Conservation (phyloP, 2,888 invertebrate genomes). For the Amiota minor region DNA sequence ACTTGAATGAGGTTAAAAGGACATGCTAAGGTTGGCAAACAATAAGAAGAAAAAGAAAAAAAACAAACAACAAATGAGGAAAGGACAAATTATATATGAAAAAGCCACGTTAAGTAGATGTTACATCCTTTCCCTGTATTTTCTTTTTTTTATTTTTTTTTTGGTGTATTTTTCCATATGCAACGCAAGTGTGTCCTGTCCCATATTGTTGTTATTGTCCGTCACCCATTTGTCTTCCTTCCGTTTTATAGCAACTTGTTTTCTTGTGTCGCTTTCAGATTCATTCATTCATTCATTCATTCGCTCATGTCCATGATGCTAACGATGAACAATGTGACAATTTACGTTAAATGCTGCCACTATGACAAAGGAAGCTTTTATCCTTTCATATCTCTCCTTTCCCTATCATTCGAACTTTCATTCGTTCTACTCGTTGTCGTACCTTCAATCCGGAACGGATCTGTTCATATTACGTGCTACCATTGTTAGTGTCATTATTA, state of each 20-base stretch:
- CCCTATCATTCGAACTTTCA: no score
- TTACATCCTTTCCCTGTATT: neutral
- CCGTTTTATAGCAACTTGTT: no score
- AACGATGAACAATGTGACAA: constrained; percentile 55
- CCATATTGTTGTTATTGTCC: no score
- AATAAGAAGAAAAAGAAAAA: neutral
- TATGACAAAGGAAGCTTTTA: neutral
- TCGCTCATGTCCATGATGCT: neutral
- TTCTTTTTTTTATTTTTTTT: neutral
- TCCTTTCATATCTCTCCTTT: neutral
- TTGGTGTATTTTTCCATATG: neutral
- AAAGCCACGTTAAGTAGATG: constrained; percentile 6
- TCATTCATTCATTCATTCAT: neutral
- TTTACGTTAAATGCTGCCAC: constrained; percentile 59
- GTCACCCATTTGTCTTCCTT: no score
- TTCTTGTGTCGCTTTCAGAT: no score
- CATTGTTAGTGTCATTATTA: constrained; percentile 19
- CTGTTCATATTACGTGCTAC: constrained; percentile 10
- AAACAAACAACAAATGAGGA: neutral
- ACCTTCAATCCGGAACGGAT: no score
- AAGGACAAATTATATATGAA: neutral
- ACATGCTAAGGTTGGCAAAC: neutral
- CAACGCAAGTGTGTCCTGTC: no score
- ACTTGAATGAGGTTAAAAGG: no score
- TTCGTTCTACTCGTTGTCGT: no score